Conservation (phyloP, 1,140 invertebrate species). For the Conopomorpha cramerella region DNA sequence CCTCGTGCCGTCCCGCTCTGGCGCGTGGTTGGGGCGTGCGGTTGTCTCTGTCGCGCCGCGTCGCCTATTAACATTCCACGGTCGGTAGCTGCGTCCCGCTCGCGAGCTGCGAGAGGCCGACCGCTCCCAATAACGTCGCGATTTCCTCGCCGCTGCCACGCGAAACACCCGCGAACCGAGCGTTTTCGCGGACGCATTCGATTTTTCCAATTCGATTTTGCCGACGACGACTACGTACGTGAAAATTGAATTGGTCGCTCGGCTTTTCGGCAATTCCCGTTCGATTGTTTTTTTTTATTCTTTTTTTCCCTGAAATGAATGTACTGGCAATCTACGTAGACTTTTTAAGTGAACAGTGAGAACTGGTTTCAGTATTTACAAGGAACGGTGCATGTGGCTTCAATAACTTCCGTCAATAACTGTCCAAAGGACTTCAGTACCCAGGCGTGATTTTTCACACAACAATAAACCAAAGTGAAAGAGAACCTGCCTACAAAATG, state of each 20-base stretch:
- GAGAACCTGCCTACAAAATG: too few relatives aligned
- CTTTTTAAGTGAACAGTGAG: slow-evolving; percentile 10
- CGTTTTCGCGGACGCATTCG: too few relatives aligned
- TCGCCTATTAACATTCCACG: slow-evolving; percentile 57
- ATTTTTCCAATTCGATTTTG: slow-evolving; percentile 10
- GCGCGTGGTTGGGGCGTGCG: slow-evolving; percentile 44
- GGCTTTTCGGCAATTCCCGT: too few relatives aligned
- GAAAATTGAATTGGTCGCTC: too few relatives aligned
- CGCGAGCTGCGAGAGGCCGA: slow-evolving; percentile 32
- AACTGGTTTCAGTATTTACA: too few relatives aligned
- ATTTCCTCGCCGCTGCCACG: slow-evolving; percentile 48
- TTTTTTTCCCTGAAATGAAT: too few relatives aligned
- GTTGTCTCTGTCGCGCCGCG: slow-evolving; percentile 43
- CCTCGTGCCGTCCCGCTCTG: slow-evolving; percentile 46
- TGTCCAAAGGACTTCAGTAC: too few relatives aligned
- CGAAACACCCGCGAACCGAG: slow-evolving; percentile 41
- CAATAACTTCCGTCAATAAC: too few relatives aligned
- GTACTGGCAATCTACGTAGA: not conserved
- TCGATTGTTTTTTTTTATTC: too few relatives aligned
- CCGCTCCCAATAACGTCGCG: slow-evolving; percentile 45
- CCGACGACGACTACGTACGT: slow-evolving; percentile 1
- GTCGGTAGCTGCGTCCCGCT: slow-evolving; percentile 39
- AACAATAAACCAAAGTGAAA: too few relatives aligned
- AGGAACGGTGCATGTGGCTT: too few relatives aligned
- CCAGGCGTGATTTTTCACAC: too few relatives aligned